Evolutionary conservation across 2,797 vertebrate genomes (phyloP), one percentile per base, ranked within the genome.

Genomic region (Cryptoprocta ferox): DNA sequence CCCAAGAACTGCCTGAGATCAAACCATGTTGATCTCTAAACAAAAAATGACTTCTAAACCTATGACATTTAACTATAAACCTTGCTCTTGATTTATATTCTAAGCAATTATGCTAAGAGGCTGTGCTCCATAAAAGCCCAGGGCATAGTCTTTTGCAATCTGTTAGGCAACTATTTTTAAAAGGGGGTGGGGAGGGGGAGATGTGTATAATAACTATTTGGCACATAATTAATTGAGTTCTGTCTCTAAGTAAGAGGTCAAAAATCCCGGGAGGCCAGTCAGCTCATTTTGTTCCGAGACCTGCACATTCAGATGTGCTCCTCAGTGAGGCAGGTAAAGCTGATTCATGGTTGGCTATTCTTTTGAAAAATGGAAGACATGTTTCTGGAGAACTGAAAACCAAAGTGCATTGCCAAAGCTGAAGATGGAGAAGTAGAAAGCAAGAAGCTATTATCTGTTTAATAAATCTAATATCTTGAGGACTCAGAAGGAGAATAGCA

Each of bases 31-130:
- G 91, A n/a, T 84, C 53, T 81, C n/a, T 48, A 48, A 95, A 79
- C 53, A 81, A 83, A 96, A 96, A 89, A 59, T 56, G 4, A 75
- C 65, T 93, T 93, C 82, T 91, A 96, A 95, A 4, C 68, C 56
- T 80, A 16, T 32, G 39, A 89, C 28, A 79, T 80, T 59, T 70
- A 35, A 71, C 39, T 50, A 21, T 70, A 89, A 94, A 75, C 80
- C 50, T 82, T 45, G 21, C 32, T 89, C 80, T 91, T 73, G 37
- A 39, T 89, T 95, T 80, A 24, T 85, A n/a, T n/a, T 82, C 70
- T 81, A 19, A 94, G 86, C 76, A 84, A 50, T 5, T 30, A 39
- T 39, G 2, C 78, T 79, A 68, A 92, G 76, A 87, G 48, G 37
- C 50, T 90, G 11, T 48, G 26, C 21, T 78, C 73, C 48, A 32